Evolutionary conservation across 2,797 vertebrate genomes (phyloP).

Genomic region (Gallirallus australis): DNA sequence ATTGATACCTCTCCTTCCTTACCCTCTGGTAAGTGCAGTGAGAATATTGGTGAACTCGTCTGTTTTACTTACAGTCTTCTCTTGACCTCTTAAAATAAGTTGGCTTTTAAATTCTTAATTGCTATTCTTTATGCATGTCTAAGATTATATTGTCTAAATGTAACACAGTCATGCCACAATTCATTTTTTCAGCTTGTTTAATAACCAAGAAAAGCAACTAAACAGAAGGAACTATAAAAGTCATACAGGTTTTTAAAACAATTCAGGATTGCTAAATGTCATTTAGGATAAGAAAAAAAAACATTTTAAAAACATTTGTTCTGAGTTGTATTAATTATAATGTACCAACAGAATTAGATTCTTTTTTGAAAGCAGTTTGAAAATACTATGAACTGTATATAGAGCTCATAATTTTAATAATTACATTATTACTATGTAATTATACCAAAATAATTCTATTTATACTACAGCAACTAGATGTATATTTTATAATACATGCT

Average conservation of each 20-base stretch:
- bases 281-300: neutral
- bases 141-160: too few species aligned
- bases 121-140: neutral
- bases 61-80: neutral
- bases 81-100: neutral
- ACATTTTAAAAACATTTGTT: neutral
- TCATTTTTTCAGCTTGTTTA: neutral
- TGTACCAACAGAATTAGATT: neutral
- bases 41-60: neutral
- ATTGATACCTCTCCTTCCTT: conserved; percentile 15
- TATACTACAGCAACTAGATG: neutral
- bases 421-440: too few species aligned
- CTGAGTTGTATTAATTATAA: neutral
- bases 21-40: conserved; percentile 22
- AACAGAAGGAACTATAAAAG: neutral
- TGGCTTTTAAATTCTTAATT: neutral
- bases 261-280: neutral
- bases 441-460: neutral
- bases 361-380: neutral
- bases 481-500: neutral
- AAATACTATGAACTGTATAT: neutral
- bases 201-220: neutral
- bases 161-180: neutral
- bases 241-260: neutral
- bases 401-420: neutral